Base-by-base conservation (phyloP, 1,140 invertebrate species). In the Manduca sexta region DNA sequence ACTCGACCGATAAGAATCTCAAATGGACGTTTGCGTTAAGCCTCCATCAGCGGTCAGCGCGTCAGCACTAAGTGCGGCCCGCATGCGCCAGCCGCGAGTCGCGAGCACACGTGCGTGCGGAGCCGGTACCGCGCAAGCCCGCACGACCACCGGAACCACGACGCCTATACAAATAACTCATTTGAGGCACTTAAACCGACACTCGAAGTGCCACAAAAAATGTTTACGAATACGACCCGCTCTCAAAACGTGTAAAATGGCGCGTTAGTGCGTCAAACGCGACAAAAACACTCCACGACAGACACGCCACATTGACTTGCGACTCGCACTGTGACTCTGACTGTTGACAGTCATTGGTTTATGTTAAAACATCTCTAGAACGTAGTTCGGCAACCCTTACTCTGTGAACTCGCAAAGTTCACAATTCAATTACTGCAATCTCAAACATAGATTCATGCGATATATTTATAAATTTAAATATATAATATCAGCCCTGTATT, bases 81-180 rank as follows among this genome's bases (percentile, higher is more conserved):
- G 1, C 37, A 10, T 18, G 15, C 38, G 4, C 14, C 33, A 35
- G 33, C 33, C n/a, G 11, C 14, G 33, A 11, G 5, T 13, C 38
- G 38, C n/a, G 3, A 30, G n/a, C n/a, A 29, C 14, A n/a, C 26
- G 11, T 12, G 39, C 35, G 52, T 26, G 37, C 29, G 21, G 30
- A 15, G 4, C n/a, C 11, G 26, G 31, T 52, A 47, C 34, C 37
- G 48, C 51, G 44, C 13, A n/a, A 29, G 14, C n/a, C 15, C 6
- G 1, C 12, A 45, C 17, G 8, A 7, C 52, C 56, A 43, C 45
- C 56, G 55, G 44, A 44, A 52, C 55, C 52, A 53, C 68, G 55
- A 58, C 62, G n/a, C 72, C 74, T 78, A 72, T 73, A 69, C 74
- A 80, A 83, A 83, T 63, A 80, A 73, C 59, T 75, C 68, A 72